Base-by-base conservation (phyloP, 2,113 vertebrate species). In the Nycticebus coucang region DNA sequence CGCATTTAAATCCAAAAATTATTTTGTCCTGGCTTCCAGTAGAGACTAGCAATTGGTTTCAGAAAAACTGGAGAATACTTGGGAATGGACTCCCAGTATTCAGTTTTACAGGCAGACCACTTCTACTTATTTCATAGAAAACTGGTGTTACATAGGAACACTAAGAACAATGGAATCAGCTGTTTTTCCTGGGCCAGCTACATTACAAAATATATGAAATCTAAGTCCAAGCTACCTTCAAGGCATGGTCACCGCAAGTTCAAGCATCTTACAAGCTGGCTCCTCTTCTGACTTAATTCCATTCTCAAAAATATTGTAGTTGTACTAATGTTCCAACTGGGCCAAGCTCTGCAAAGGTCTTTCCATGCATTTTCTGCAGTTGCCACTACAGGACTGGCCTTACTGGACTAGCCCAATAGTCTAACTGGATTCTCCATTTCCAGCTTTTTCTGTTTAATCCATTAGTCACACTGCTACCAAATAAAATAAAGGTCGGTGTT, bases 231-330 rank as follows among this genome's bases (percentile, higher is more conserved):
- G 33, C 59, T 74, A 9, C 64, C 35, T 53, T 62, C 19, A 28
- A 78, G 57, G 62, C 7, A 2, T 33, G 30, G n/a, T 35, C 33
- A 71, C 26, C 50, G 68, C n/a, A 85, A 79, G 68, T 50, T 83
- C 80, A 94, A 81, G 17, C 22, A 57, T 45, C 66, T 87, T 82
- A 94, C 93, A 68, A 94, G 50, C 4, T 87, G 41, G 35, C 37
- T 93, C 69, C 71, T 92, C 35, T 74, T 78, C 53, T 55, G 53
- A 62, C 59, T 66, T 66, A 66, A 71, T 41, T 91, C 64, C n/a
- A 83, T 83, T 75, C 59, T 87, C 87, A 87, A 86, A 93, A 71
- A 50, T 11, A 22, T 33, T 50, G 87, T 11, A 83, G 18, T 13
- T 74, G n/a, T 53, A 37, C 35, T 53, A 71, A 59, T 64, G 24